Percentiles rank a stretch among this genome's conserved stretches.
phyloP scores from a whole-genome alignment of 2,888 invertebrate species.

The Acheta domesticus region DNA sequence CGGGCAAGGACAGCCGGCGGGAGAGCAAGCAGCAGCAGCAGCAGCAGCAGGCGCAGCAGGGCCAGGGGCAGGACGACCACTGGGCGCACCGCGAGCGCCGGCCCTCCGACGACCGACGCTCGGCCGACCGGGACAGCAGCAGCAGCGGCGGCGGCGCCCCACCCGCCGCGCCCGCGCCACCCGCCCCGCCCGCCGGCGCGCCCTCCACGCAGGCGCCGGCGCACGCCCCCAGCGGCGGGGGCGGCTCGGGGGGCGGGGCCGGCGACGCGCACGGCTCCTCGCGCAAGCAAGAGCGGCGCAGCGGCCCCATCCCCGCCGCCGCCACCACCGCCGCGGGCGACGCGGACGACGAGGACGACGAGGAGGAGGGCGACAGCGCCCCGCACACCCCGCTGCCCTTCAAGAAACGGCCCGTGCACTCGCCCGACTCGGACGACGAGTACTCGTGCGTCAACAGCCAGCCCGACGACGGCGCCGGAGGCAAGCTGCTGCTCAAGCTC shows the following conservation, averaged over 20 bases:
- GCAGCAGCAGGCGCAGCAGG: conserved; percentile 22
- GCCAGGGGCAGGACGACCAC: neutral
- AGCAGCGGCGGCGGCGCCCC: conserved; percentile 43
- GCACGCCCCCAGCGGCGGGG: neutral
- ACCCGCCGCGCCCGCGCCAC: conserved; percentile 12
- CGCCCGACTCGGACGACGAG: conserved; percentile 32
- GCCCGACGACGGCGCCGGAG: conserved; percentile 39
- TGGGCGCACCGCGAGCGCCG: neutral
- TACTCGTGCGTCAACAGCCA: conserved; percentile 43
- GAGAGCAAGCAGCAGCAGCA: conserved; percentile 57
- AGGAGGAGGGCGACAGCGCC: conserved; percentile 5
- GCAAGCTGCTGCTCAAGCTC: conserved; percentile 50
- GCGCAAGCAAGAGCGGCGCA: conserved; percentile 20
- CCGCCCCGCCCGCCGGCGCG: neutral
- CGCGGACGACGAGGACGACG: neutral
- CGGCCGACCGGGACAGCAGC: conserved; percentile 76
- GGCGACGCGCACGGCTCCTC: conserved; percentile 19
- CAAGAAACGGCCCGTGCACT: conserved; percentile 44
- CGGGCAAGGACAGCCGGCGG: conserved; percentile 71
- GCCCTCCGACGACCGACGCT: conserved; percentile 59
- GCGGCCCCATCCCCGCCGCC: neutral
- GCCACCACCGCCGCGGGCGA: neutral
- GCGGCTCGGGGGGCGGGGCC: conserved; percentile 26
- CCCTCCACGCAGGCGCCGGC: neutral
- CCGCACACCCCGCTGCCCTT: conserved; percentile 40